A percentile compares a stretch with the other conserved stretches of the same genome.
phyloP scores from a whole-genome alignment of 1,140 invertebrate genomes.

The Rhopalosiphum maidis region DNA sequence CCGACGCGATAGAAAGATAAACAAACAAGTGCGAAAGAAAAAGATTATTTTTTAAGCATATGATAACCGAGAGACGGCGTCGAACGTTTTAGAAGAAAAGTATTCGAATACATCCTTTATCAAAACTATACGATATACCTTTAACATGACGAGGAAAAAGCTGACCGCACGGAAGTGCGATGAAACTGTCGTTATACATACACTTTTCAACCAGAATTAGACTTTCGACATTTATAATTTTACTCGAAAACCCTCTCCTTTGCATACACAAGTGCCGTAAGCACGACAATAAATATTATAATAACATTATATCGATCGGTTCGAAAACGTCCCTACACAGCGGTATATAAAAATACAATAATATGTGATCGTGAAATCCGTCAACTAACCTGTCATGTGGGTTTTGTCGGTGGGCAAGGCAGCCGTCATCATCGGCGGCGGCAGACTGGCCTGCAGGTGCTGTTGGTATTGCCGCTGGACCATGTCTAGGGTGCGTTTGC shows the following conservation, averaged over 20 bases:
- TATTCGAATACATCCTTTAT: neutral
- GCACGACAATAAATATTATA: no score
- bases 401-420: conserved; percentile 49
- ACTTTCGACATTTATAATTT: no score
- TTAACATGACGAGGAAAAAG: no score
- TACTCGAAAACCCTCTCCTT: no score
- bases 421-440: conserved; percentile 53
- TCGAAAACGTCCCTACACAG: no score
- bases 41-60: neutral
- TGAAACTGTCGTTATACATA: no score
- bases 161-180: no score
- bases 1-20: neutral
- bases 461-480: conserved; percentile 34
- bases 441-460: conserved; percentile 47
- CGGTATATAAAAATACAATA: no score
- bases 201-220: no score
- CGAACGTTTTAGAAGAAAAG: neutral
- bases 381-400: conserved; percentile 44
- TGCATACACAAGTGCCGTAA: no score
- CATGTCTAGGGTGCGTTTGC: conserved; percentile 44
- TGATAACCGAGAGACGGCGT: neutral
- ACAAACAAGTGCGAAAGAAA: neutral
- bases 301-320: no score
- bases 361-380: neutral
- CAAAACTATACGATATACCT: no score